phyloP scores from a whole-genome alignment of 92 coral and sea anemone genomes.

The Actinernus sp. region DNA sequence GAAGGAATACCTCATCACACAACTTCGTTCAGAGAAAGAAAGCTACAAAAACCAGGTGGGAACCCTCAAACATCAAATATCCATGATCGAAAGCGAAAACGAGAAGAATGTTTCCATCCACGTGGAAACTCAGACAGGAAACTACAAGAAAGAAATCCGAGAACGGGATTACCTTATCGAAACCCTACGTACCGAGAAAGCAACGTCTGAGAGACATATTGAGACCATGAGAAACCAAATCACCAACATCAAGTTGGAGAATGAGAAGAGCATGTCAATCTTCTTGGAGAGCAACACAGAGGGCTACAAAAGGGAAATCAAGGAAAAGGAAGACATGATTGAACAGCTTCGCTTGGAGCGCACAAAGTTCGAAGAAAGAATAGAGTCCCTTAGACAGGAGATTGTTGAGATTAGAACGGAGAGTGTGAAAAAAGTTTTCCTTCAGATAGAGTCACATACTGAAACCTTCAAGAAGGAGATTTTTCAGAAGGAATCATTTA shows the following conservation, averaged over 20 bases:
- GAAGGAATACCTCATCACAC: background rate
- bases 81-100: background rate
- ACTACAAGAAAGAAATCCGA: background rate
- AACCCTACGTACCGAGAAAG: background rate
- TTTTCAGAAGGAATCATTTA: background rate
- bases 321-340: background rate
- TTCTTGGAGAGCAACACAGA: background rate
- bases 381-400: conserved; percentile 1
- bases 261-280: background rate
- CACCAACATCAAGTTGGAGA: background rate
- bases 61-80: background rate
- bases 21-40: background rate
- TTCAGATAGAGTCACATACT: background rate
- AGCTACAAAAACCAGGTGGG: background rate
- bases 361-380: background rate
- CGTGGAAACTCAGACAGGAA: conserved; percentile 1
- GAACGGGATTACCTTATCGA: background rate
- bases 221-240: background rate
- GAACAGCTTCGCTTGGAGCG: conserved; percentile 4
- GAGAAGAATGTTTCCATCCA: background rate
- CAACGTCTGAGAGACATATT: background rate
- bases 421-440: background rate
- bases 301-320: background rate
- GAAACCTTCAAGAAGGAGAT: background rate
- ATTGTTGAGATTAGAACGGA: background rate